Base-by-base conservation (phyloP, 35 echinoderm and acorn worm species). In the Eucidaris tribuloides region DNA sequence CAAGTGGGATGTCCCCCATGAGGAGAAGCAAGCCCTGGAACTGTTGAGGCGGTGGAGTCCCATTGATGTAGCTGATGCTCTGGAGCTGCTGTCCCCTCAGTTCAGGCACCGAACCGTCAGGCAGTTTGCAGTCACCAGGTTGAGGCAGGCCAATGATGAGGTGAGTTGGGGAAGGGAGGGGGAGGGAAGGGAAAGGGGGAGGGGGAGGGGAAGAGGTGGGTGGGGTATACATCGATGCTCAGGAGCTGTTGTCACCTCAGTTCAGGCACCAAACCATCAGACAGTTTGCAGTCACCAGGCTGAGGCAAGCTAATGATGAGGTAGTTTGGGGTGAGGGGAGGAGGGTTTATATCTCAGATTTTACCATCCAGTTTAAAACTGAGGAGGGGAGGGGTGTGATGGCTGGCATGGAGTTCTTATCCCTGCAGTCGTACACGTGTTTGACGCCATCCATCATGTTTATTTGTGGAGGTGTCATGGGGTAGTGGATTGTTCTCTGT, bases 121-220 rank as follows among this genome's bases (percentile, higher is more conserved):
- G 63, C 86, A 87, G 42, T 99, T 90, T 81, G 96, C 96, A 20
- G 91, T 99, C 14, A 84, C 90, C 3, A 64, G 96, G 48, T 71
- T 99, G 14, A 92, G 92, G 76, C 55, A 92, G 71, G 96, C 96
- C 11, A 83, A 86, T 76, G 90, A 93, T 90, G 96, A 99, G 91
- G 96, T 92, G 50, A 61, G 52, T 78, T 44, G 7, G n/a, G 60
- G 28, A 63, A 14, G 28, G 60, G 28, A 14, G 30, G 57, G 49
- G 49, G 49, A 13, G 0, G 0, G 49, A 54, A 54, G 49, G 49
- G 49, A 54, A n/a, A 13, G 2, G 14, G 22, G 22, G 14, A n/a
- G 22, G 49, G 49, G 14, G 14, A 17, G 13, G 22, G 49, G 49
- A 13, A 17, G 13, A 54, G 49, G 2, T 2, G 22, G 49, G 49